Base-by-base conservation (phyloP, 53 echinoderm and acorn worm species). In the Temnopleurus reevesii region DNA sequence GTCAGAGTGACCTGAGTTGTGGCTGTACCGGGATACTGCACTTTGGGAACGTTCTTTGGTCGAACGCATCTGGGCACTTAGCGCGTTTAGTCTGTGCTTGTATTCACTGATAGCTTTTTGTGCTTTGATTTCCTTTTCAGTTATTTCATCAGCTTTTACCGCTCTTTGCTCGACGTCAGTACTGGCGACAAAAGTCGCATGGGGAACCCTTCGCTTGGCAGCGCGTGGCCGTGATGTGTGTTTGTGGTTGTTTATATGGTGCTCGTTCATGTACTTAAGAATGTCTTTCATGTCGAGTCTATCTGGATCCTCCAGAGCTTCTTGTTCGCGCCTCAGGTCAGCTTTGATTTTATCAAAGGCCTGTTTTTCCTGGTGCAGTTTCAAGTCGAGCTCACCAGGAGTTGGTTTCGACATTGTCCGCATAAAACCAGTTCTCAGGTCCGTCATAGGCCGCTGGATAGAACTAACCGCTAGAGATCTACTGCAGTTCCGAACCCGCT, bases 371-470 rank as follows among this genome's bases (percentile, higher is more conserved):
- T 90, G 86, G 64, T 89, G 94, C 29, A 89, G 77, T 53, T 94
- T 94, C 55, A 94, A 44, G 43, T 90, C 89, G 0, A 94, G 77
- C 53, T 94, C 94, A 7, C 94, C 94, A 12, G 94, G 94, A 7
- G 94, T 94, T 27, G 92, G 94, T 53, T 91, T 66, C 6, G 94
- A 90, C 82, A 92, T 54, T 12, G 91, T 89, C 51, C 92, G 81
- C 94, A 91, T 92, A 45, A 94, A 94, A 0, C 94, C 94, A 18
- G 91, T 94, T 54, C 94, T 84, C 8, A 89, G 8, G 77, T 94
- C 94, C 44, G 86, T 86, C 19, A 64, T 28, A 61, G 86, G 86
- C 4, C 86, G 86, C 0, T 64, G 29, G 4, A 24, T 5, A 0
- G 86, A 19, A 30, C 59, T 41, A 23, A 34, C 36, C 24, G 45